Conservation (phyloP, 2,797 vertebrate species). For the Eurystomus glaucurus region DNA sequence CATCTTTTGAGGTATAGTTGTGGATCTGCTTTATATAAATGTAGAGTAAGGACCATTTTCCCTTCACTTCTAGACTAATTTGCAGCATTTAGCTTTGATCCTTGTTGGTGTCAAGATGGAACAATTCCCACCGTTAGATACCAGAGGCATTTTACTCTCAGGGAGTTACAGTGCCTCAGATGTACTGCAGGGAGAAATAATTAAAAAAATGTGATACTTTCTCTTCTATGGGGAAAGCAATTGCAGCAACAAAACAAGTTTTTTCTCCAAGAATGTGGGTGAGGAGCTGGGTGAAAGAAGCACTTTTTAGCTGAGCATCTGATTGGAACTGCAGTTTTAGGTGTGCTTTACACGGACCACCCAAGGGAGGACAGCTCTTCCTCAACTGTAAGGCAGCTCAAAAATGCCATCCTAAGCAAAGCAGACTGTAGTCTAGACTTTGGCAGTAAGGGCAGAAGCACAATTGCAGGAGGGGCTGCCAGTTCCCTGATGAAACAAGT, state of each 20-base stretch:
- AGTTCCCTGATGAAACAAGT: neutral
- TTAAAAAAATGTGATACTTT: neutral
- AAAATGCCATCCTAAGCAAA: neutral
- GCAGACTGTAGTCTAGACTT: neutral
- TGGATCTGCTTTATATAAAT: neutral
- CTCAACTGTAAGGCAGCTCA: neutral
- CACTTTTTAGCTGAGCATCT: neutral
- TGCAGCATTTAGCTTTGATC: conserved; percentile 12
- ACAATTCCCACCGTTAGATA: neutral
- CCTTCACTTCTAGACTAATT: neutral
- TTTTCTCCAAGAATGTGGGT: neutral
- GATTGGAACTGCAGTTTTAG: neutral
- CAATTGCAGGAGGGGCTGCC: neutral
- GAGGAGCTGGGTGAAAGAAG: rapidly evolving
- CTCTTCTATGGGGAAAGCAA: neutral
- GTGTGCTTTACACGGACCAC: neutral
- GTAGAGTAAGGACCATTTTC: neutral
- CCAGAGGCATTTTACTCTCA: neutral
- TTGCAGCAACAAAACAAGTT: neutral
- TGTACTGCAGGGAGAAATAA: neutral
- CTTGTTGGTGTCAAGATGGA: neutral
- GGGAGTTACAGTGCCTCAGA: neutral
- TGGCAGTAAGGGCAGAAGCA: neutral
- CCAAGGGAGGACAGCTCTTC: neutral
- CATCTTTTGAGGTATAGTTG: neutral